Conservation (phyloP, 2,888 invertebrate species). For the Callosobruchus maculatus region DNA sequence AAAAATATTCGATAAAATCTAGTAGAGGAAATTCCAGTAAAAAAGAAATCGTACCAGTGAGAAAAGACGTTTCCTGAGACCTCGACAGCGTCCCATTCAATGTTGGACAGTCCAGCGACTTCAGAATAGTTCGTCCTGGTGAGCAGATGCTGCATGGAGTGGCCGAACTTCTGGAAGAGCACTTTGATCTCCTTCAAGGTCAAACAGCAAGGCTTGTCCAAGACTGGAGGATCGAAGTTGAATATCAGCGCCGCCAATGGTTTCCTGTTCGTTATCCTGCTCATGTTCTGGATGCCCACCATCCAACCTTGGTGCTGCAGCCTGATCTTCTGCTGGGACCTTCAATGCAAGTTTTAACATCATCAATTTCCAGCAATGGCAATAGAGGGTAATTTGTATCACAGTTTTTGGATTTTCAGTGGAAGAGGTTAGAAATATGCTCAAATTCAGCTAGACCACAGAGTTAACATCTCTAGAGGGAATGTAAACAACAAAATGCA, state of each 20-base stretch:
- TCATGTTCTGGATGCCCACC: slow-evolving; percentile 72
- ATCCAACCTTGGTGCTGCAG: slow-evolving; percentile 69
- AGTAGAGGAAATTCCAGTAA: not conserved
- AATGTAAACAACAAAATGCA: too few relatives aligned
- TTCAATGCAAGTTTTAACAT: too few relatives aligned
- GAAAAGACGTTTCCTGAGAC: slow-evolving; percentile 80
- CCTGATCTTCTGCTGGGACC: slow-evolving; percentile 61
- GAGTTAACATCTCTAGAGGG: too few relatives aligned
- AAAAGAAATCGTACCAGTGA: slow-evolving; percentile 65
- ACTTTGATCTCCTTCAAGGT: slow-evolving; percentile 71
- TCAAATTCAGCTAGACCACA: too few relatives aligned
- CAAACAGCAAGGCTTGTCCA: slow-evolving; percentile 63
- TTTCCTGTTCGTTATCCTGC: slow-evolving; percentile 58
- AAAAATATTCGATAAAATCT: too few relatives aligned
- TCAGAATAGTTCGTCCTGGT: slow-evolving; percentile 80
- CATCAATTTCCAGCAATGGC: too few relatives aligned
- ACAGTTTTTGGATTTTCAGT: too few relatives aligned
- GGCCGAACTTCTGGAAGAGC: slow-evolving; percentile 84
- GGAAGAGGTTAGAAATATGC: too few relatives aligned
- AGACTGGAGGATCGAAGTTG: slow-evolving; percentile 70
- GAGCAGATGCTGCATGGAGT: slow-evolving; percentile 79
- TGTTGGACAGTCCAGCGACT: slow-evolving; percentile 77
- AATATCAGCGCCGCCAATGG: slow-evolving; percentile 82
- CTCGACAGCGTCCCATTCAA: slow-evolving; percentile 93
- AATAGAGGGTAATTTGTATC: too few relatives aligned